Percentiles rank a stretch among this genome's conserved stretches.
phyloP scores from a whole-genome alignment of 2,797 vertebrate genomes.

The Coregonus ussuriensis region DNA sequence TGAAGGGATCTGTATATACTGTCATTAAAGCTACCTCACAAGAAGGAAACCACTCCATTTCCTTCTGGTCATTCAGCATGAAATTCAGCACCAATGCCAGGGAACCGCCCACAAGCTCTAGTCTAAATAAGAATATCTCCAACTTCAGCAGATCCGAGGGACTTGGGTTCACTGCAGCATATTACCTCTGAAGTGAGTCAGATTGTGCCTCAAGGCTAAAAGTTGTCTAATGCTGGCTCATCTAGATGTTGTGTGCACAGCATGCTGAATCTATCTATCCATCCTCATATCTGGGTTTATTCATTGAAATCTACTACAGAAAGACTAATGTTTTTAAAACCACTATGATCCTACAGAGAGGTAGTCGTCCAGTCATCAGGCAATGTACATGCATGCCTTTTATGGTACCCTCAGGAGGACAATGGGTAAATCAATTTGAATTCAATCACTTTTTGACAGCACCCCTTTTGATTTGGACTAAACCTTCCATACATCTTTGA shows the following conservation, averaged over 20 bases:
- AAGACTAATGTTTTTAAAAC: neutral
- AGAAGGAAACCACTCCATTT: constrained; percentile 38
- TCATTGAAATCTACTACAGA: neutral
- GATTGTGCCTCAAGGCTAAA: neutral
- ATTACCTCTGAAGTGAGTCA: neutral
- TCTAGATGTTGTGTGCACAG: neutral
- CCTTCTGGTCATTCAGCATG: constrained; percentile 24
- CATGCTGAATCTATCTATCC: neutral
- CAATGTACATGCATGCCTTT: neutral
- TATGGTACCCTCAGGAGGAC: neutral
- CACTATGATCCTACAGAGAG: neutral
- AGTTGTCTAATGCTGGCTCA: neutral
- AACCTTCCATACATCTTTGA: too few relatives aligned
- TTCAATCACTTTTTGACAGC: too few relatives aligned
- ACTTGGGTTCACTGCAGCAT: neutral
- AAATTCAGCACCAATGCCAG: constrained; percentile 25
- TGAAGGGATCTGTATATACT: neutral
- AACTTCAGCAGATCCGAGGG: constrained; percentile 16
- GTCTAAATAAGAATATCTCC: constrained; percentile 40
- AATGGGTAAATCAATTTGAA: neutral
- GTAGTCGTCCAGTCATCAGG: neutral
- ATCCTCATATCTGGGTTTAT: neutral
- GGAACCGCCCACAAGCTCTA: constrained; percentile 20
- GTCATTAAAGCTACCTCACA: constrained; percentile 23
- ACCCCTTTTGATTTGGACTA: too few relatives aligned